Conservation (phyloP, 2,888 invertebrate species). For the Anoplius nigerrimus region DNA sequence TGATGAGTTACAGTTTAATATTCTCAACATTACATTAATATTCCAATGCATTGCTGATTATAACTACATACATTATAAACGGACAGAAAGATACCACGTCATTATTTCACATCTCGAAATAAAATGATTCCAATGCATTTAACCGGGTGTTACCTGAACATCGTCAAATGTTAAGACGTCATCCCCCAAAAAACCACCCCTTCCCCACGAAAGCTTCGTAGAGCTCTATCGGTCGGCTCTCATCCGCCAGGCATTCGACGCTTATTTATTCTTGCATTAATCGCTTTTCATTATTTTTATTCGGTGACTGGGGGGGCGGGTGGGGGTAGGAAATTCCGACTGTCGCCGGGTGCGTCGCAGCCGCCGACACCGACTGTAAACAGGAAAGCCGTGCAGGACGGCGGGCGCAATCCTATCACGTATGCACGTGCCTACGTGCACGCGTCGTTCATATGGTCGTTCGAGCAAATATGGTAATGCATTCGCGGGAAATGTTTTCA, state of each 20-base stretch:
- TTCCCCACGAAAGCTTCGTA: no score
- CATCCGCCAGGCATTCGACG: constrained; percentile 8
- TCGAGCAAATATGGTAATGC: constrained; percentile 62
- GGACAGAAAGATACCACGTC: no score
- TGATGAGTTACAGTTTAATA: no score
- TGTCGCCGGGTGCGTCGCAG: constrained; percentile 30
- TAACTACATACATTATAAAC: no score
- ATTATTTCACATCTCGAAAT: no score
- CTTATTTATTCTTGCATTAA: constrained; percentile 55
- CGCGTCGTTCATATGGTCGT: constrained; percentile 42
- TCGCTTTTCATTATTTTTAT: constrained; percentile 52
- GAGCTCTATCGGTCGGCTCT: not conserved
- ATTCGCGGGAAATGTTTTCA: constrained; percentile 61
- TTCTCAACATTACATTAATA: no score
- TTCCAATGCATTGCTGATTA: no score
- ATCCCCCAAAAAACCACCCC: no score
- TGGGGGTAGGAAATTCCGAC: constrained; percentile 30
- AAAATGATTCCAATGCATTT: no score
- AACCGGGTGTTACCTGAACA: no score
- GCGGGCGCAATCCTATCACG: constrained; percentile 51
- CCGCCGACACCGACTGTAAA: constrained; percentile 49
- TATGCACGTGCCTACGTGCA: constrained; percentile 54
- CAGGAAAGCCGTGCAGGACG: constrained; percentile 41
- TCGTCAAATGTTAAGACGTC: no score
- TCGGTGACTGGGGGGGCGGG: constrained; percentile 17